Percentiles rank a stretch among this genome's conserved stretches.
phyloP scores from a whole-genome alignment of 2,113 vertebrate species.

The Amazona vittata region DNA sequence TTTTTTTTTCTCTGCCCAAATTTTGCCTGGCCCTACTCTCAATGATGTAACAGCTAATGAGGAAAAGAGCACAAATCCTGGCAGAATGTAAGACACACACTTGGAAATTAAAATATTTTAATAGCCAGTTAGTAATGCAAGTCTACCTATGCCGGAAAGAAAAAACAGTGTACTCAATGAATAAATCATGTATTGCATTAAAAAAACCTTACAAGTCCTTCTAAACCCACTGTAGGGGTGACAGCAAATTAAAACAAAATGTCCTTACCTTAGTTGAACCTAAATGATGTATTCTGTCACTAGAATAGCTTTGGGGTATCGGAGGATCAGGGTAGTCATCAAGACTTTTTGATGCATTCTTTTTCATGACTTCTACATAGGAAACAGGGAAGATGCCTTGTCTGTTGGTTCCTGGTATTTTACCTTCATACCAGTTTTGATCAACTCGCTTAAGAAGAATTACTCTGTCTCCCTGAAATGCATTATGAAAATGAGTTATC shows the following conservation, averaged over 20 bases:
- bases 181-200: neutral
- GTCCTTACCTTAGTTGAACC: conserved; percentile 87
- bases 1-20: neutral
- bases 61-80: neutral
- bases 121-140: neutral
- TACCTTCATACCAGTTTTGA: conserved; percentile 98
- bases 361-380: conserved; percentile 92
- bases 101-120: neutral
- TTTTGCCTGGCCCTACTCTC: neutral
- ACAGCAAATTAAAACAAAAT: neutral
- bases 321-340: conserved; percentile 82
- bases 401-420: conserved; percentile 89
- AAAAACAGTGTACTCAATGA: neutral
- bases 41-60: neutral
- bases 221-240: neutral
- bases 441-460: conserved; percentile 93
- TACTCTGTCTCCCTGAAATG: conserved; percentile 89
- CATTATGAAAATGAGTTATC: conserved; percentile 34
- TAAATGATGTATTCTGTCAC: conserved; percentile 83
- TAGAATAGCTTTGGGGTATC: conserved; percentile 81
- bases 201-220: neutral
- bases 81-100: neutral
- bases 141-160: neutral
- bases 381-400: conserved; percentile 98
- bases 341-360: conserved; percentile 82